Evolutionary conservation across 2,113 vertebrate species (phyloP), one percentile per base, ranked within the genome.

Genomic region (Verasper variegatus): DNA sequence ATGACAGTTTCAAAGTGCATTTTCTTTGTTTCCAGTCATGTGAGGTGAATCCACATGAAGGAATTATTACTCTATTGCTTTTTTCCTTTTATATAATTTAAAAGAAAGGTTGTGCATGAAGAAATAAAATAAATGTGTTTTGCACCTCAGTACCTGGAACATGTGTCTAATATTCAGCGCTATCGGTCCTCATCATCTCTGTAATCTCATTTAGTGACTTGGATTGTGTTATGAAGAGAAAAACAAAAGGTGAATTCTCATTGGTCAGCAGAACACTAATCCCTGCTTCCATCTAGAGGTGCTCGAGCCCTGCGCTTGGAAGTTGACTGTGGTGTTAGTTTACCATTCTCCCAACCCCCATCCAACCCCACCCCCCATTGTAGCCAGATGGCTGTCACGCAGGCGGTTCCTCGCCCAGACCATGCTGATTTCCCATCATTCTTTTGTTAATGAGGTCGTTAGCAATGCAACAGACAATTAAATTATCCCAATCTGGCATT

Each of bases 381-480:
- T 78, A 88, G 86, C 91, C 93, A 94, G 94, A 95, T 94, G 94
- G 91, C 86, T 92, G 91, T 93, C 92, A 93, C 89, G 91, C 81
- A 89, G 90, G 86, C 91, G 54, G 85, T 90, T 81, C 84, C 86
- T 93, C 80, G 83, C 85, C 83, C 85, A 79, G 88, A 85, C 80
- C 83, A 88, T 84, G 86, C 91, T 94, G 90, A 91, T 93, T 93
- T 90, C 83, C 90, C 88, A 94, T 94, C 92, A 91, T 91, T 93
- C 91, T 92, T 90, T 74, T 57, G 80, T 87, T 94, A 95, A 94
- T 93, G 92, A 92, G 93, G 92, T 92, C 90, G 90, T 94, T 94
- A 93, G 92, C 89, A 92, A 89, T 78, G 89, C 90, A 90, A 78
- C 82, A 84, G 89, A 90, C 92, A 92, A 93, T 94, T 92, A 92